Conservation (phyloP, 2,797 vertebrate species). For the Chanos chanos region DNA sequence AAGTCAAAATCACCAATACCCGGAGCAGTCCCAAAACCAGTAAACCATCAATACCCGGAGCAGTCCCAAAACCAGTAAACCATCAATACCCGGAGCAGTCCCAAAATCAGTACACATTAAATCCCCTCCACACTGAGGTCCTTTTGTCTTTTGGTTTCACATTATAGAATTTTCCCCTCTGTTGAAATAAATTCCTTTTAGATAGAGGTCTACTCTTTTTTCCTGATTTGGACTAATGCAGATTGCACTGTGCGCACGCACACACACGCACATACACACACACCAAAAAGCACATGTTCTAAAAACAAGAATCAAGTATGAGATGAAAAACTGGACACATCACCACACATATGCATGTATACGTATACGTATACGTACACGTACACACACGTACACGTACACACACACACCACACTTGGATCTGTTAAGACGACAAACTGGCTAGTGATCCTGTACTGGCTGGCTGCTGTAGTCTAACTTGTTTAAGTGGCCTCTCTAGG, state of each 20-base stretch:
- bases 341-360: conserved; percentile 10
- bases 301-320: conserved; percentile 46
- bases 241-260: conserved; percentile 44
- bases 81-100: too few species aligned
- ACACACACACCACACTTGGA: conserved; percentile 67
- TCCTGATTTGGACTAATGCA: conserved; percentile 42
- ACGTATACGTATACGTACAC: conserved; percentile 39
- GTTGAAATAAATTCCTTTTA: conserved; percentile 9
- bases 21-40: too few species aligned
- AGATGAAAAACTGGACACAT: conserved; percentile 38
- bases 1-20: too few species aligned
- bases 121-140: conserved; percentile 35
- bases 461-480: conserved; percentile 42
- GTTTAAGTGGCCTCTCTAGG: conserved; percentile 44
- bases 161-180: conserved; percentile 50
- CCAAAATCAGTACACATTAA: conserved; percentile 47
- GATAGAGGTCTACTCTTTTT: conserved; percentile 2
- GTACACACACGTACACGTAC: conserved; percentile 11
- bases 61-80: too few species aligned
- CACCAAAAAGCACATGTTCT: conserved; percentile 37
- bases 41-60: too few species aligned
- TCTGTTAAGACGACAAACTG: conserved; percentile 61
- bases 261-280: too few species aligned
- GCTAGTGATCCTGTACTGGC: conserved; percentile 40
- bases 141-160: conserved; percentile 51